Percentiles rank a stretch among this genome's conserved stretches.
Evolutionary conservation across 2,797 vertebrate genomes (phyloP).

Genomic region (Malacoctenus gilli): DNA sequence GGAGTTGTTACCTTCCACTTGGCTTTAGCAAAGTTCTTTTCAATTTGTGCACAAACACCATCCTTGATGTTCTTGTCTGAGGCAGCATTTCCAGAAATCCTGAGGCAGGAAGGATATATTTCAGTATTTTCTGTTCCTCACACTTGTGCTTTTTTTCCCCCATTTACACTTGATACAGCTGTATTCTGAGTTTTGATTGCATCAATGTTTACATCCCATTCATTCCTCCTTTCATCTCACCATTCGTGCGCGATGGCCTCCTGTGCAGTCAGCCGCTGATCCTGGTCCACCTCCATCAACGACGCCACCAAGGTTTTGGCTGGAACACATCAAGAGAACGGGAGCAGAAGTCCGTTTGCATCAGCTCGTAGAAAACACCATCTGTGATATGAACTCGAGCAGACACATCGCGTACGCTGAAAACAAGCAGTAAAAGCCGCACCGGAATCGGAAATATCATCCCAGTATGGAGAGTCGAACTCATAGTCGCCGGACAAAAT

Average conservation of each 20-base stretch:
- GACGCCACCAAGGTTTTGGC: conserved; percentile 88
- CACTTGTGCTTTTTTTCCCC: too few relatives aligned
- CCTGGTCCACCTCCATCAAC: conserved; percentile 97
- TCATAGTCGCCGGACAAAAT: conserved; percentile 96
- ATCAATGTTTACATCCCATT: too few relatives aligned
- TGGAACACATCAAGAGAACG: conserved; percentile 49
- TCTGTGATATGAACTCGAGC: neutral
- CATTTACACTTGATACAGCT: too few relatives aligned
- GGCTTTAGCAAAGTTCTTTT: conserved; percentile 98
- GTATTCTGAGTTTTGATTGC: neutral
- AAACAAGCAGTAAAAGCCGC: conserved; percentile 29
- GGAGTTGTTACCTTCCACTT: conserved; percentile 92
- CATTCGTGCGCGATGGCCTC: conserved; percentile 98
- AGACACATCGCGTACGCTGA: neutral
- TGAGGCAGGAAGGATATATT: conserved; percentile 53
- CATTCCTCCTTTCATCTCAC: conserved; percentile 70
- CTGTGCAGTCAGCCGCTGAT: conserved; percentile 93
- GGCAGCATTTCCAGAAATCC: conserved; percentile 98
- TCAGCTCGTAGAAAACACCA: neutral
- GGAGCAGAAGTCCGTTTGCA: neutral
- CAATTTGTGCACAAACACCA: conserved; percentile 96
- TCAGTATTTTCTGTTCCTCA: neutral
- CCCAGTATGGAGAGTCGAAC: conserved; percentile 98
- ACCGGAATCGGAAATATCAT: conserved; percentile 98
- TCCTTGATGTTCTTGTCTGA: conserved; percentile 99